phyloP scores from a whole-genome alignment of 37 sponge, comb jelly and placozoan species.

The Axinella damicornis region DNA sequence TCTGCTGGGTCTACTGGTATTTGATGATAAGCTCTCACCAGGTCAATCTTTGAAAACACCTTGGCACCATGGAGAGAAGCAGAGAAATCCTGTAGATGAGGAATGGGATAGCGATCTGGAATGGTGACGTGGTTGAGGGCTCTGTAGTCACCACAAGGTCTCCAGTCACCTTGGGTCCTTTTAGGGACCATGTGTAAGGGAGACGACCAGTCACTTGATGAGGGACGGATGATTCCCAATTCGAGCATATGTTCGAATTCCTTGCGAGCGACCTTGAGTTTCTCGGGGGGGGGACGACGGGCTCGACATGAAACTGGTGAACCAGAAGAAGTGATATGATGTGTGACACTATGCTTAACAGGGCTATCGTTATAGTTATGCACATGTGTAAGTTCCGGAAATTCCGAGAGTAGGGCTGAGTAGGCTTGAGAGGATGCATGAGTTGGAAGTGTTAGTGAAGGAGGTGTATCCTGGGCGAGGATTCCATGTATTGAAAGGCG shows the following conservation, averaged over 20 bases:
- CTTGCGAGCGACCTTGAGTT: background rate
- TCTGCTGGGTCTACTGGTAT: conserved; percentile 65
- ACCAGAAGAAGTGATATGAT: conserved; percentile 28
- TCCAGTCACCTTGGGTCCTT: conserved; percentile 59
- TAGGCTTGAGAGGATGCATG: background rate
- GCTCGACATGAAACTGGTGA: conserved; percentile 50
- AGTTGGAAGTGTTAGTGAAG: background rate
- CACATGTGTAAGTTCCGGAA: background rate
- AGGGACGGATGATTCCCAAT: conserved; percentile 18
- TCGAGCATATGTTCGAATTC: conserved; percentile 35
- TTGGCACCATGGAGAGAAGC: conserved; percentile 42
- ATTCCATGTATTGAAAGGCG: conserved; percentile 31
- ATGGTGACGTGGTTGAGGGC: conserved; percentile 61
- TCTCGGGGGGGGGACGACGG: conserved; percentile 26
- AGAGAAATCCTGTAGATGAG: conserved; percentile 68
- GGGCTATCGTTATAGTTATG: background rate
- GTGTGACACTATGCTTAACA: conserved; percentile 28
- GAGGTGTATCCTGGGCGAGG: background rate
- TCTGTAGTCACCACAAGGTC: conserved; percentile 72
- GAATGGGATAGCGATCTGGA: conserved; percentile 65
- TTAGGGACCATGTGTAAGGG: conserved; percentile 52
- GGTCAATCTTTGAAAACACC: conserved; percentile 54
- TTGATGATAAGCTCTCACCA: conserved; percentile 58
- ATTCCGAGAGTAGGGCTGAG: background rate
- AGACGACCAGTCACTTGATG: background rate